Evolutionary conservation across 2,888 invertebrate species (phyloP).

Genomic region (Heliconius erato): DNA sequence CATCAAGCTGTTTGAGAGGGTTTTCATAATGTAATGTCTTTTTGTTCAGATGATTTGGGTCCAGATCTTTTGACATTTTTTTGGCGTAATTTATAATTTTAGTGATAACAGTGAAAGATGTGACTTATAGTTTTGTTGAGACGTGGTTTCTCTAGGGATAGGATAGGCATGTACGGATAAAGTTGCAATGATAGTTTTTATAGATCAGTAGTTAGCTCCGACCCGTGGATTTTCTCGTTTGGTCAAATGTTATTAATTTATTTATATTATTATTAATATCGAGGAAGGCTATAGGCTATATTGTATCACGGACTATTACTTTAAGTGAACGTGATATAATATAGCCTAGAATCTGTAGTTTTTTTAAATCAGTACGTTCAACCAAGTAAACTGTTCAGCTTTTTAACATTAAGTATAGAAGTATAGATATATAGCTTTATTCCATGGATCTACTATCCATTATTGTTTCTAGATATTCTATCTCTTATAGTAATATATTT

Average conservation of each 20-base stretch:
- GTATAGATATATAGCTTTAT: no score
- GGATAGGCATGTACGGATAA: not conserved
- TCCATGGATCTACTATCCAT: no score
- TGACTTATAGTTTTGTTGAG: slow-evolving; percentile 10
- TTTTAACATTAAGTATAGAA: no score
- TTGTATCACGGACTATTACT: no score
- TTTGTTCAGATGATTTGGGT: slow-evolving; percentile 22
- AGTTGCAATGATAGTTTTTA: not conserved
- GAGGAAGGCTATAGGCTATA: not conserved
- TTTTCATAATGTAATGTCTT: slow-evolving; percentile 3
- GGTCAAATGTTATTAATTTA: not conserved
- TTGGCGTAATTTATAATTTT: slow-evolving; percentile 15
- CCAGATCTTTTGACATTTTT: slow-evolving; percentile 20
- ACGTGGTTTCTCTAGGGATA: not conserved
- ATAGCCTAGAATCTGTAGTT: no score
- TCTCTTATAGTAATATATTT: no score
- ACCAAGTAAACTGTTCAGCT: no score
- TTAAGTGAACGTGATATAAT: no score
- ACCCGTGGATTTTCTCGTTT: not conserved
- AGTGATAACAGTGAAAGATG: not conserved
- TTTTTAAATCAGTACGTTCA: no score
- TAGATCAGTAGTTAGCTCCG: not conserved
- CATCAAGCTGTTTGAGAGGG: slow-evolving; percentile 22
- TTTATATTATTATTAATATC: no score
- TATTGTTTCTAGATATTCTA: no score